phyloP scores from a whole-genome alignment of 2,113 vertebrate genomes.

The Protobothrops flavoviridis region DNA sequence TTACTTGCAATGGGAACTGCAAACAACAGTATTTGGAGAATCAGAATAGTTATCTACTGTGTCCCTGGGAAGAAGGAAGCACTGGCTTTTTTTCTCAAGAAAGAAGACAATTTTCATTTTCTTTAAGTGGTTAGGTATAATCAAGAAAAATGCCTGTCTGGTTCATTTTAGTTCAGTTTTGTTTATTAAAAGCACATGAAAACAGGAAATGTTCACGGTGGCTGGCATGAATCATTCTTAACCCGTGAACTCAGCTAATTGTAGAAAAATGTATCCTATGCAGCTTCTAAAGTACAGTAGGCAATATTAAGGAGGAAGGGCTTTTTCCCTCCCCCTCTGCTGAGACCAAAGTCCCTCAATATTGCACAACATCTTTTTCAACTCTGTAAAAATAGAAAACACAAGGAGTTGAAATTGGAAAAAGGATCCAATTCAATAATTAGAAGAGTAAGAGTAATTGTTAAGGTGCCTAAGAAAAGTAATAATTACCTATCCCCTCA shows the following conservation, averaged over 20 bases:
- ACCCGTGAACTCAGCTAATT: conserved; percentile 48
- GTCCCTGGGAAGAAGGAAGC: neutral
- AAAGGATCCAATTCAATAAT: conserved; percentile 15
- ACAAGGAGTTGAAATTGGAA: conserved; percentile 27
- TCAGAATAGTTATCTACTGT: neutral
- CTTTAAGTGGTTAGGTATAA: no score
- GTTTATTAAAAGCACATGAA: conserved; percentile 56
- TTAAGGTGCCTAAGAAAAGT: neutral
- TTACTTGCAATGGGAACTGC: neutral
- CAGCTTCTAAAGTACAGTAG: conserved; percentile 43
- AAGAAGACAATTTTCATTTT: neutral
- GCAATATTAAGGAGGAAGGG: conserved; percentile 39
- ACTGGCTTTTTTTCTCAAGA: neutral
- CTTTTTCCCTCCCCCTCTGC: conserved; percentile 27
- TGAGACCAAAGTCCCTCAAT: conserved; percentile 56
- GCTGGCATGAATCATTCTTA: conserved; percentile 64
- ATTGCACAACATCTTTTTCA: conserved; percentile 46
- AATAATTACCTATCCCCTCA: neutral
- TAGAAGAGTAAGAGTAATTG: neutral
- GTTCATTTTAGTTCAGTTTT: conserved; percentile 47
- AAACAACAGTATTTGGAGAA: neutral
- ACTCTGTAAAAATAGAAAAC: conserved; percentile 24
- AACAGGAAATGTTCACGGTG: conserved; percentile 54
- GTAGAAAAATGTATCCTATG: conserved; percentile 38
- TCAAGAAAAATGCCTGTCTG: conserved; percentile 9